phyloP scores from a whole-genome alignment of 2,797 vertebrate genomes.

The Sorex maritimensis region DNA sequence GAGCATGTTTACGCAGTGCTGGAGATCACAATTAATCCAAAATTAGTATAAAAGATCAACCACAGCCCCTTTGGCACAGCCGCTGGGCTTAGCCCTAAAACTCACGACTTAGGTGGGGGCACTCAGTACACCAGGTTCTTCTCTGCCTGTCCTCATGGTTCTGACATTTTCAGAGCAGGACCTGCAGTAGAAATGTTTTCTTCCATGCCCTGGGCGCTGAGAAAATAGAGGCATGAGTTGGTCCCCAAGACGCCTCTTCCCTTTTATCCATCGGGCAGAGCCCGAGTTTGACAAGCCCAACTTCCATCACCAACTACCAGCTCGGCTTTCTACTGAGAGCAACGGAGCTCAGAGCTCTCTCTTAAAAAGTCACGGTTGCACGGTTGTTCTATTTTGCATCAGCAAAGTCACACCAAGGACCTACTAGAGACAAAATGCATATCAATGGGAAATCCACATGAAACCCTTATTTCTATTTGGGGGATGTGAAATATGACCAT shows the following conservation, averaged over 20 bases:
- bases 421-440: slow-evolving; percentile 61
- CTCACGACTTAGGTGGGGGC: slow-evolving; percentile 92
- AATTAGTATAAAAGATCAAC: slow-evolving; percentile 99
- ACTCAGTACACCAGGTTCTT: slow-evolving; percentile 87
- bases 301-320: slow-evolving; percentile 70
- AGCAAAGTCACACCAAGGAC: slow-evolving; percentile 64
- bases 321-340: slow-evolving; percentile 78
- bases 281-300: slow-evolving; percentile 53
- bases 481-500: slow-evolving; percentile 32
- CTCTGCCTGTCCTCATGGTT: slow-evolving; percentile 84
- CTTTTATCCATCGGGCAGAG: slow-evolving; percentile 82
- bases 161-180: slow-evolving; percentile 86
- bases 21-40: slow-evolving; percentile 99
- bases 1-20: slow-evolving; percentile 98
- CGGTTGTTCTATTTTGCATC: slow-evolving; percentile 66
- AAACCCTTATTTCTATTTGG: not conserved
- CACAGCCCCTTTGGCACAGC: slow-evolving; percentile 94
- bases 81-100: slow-evolving; percentile 94
- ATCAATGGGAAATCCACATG: slow-evolving; percentile 19
- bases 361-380: slow-evolving; percentile 44
- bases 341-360: slow-evolving; percentile 52
- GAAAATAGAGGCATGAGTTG: slow-evolving; percentile 84
- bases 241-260: slow-evolving; percentile 54
- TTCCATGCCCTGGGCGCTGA: slow-evolving; percentile 82
- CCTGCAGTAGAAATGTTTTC: slow-evolving; percentile 86